A percentile compares a stretch with the other conserved stretches of the same genome.
Conservation (phyloP, 2,113 vertebrate genomes). For the Brachirus orientalis region DNA sequence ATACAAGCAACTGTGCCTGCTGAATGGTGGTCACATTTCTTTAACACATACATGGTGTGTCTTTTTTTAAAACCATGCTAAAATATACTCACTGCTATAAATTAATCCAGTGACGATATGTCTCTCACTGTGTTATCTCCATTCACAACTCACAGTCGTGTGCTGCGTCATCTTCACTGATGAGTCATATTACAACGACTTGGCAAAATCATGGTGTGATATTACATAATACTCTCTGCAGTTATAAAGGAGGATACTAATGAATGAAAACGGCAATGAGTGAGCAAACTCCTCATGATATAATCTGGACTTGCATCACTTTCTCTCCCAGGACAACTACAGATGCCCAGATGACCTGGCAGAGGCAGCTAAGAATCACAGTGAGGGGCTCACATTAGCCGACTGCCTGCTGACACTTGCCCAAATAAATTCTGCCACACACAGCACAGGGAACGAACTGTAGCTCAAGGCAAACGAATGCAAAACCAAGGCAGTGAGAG, state of each 20-base stretch:
- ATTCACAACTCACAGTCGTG: constrained; percentile 38
- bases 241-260: constrained; percentile 30
- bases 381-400: constrained; percentile 28
- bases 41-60: too few relatives aligned
- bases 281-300: constrained; percentile 19
- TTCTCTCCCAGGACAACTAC: neutral
- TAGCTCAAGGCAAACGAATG: constrained; percentile 28
- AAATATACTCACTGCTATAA: neutral
- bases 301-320: neutral
- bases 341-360: constrained; percentile 12
- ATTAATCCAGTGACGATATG: neutral
- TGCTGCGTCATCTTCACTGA: constrained; percentile 54
- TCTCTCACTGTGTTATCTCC: constrained; percentile 11
- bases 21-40: too few relatives aligned
- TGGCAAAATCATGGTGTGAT: constrained; percentile 50
- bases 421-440: constrained; percentile 45
- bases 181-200: constrained; percentile 64
- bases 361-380: constrained; percentile 25
- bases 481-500: constrained; percentile 21
- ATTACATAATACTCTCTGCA: constrained; percentile 65
- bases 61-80: too few relatives aligned
- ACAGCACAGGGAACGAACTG: constrained; percentile 37
- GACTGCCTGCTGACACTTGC: constrained; percentile 32
- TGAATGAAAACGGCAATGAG: constrained; percentile 11
- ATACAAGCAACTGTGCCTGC: too few relatives aligned